Evolutionary conservation across 2,113 vertebrate species (phyloP).

Genomic region (Hypanus sabinus): DNA sequence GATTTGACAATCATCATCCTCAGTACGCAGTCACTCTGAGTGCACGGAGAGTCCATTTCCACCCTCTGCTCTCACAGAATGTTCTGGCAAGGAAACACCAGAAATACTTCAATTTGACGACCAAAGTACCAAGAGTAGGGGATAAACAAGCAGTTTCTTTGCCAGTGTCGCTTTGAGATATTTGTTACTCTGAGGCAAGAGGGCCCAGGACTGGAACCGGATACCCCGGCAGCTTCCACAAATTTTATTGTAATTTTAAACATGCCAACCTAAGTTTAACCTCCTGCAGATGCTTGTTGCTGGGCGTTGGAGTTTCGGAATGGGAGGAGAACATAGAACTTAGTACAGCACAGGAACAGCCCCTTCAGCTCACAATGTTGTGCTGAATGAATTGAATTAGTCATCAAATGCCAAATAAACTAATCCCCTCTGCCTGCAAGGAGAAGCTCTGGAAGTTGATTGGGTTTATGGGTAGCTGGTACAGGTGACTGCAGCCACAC

Average conservation of each 20-base stretch:
- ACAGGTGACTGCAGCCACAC: no score
- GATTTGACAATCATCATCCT: slow-evolving; percentile 70
- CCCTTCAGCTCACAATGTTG: no score
- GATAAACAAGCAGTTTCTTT: slow-evolving; percentile 26
- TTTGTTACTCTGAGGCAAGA: not conserved
- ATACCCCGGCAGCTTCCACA: not conserved
- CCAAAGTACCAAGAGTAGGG: not conserved
- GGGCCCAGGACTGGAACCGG: not conserved
- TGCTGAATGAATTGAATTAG: no score
- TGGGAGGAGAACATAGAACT: not conserved
- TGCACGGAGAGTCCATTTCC: slow-evolving; percentile 52
- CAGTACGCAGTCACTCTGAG: slow-evolving; percentile 72
- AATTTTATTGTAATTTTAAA: not conserved
- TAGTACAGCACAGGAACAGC: no score
- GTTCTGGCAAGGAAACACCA: slow-evolving; percentile 30
- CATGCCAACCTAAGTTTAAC: not conserved
- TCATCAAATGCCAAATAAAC: no score
- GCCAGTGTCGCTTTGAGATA: not conserved
- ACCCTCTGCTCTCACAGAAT: slow-evolving; percentile 43
- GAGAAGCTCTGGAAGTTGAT: no score
- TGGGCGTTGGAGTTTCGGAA: not conserved
- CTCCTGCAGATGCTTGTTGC: not conserved
- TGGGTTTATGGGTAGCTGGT: not conserved
- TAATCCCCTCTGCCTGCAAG: no score
- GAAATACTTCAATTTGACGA: not conserved